Evolutionary conservation across 1,140 invertebrate genomes (phyloP), one percentile per base, ranked within the genome.

Genomic region (Pseudomyrmex gracilis): DNA sequence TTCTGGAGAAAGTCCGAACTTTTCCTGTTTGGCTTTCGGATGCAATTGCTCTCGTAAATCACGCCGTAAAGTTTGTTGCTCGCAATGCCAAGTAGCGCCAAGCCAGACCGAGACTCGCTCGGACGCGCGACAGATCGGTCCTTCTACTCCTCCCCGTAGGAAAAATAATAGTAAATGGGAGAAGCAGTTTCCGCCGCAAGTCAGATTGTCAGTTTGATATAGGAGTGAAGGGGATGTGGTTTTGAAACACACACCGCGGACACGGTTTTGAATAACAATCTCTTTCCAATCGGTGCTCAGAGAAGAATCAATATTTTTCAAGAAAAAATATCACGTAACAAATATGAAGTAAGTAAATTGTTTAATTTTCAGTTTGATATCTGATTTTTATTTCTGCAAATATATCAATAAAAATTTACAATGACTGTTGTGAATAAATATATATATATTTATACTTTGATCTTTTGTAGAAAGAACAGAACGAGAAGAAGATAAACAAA

Each of bases 21-120:
- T 83, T 15, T 83, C 34, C 47, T 86, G 77, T 87, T 89, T 90
- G 88, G 85, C 87, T 90, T 86, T 89, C 85, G 85, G 82, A 86
- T 90, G 83, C 84, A 84, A 90, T 91, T 87, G 86, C 84, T 13
- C 20, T 83, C 78, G 84, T 90, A 90, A 91, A 91, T 91, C 88
- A 87, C 73, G 76, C 87, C 71, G 87, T 85, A 89, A 90, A 91
- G 89, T 90, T 92, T 85, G 88, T 91, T 90, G 89, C 80, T 73
- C 83, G 63, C 78, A 64, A 64, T 43, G 61, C 15, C 61, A 70
- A 43, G 24, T 20, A 43, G 24, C n/a, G 53, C 55, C 70, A 74
- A 82, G 84, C 60, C 85, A 66, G 51, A 53, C 45, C 63, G 24
- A 80, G 73, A n/a, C n/a, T 45, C 47, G 53, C 55, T 20, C 58